Percentiles rank a stretch among this genome's conserved stretches.
Conservation (phyloP, 2,888 invertebrate species). For the Tetranychus piercei region DNA sequence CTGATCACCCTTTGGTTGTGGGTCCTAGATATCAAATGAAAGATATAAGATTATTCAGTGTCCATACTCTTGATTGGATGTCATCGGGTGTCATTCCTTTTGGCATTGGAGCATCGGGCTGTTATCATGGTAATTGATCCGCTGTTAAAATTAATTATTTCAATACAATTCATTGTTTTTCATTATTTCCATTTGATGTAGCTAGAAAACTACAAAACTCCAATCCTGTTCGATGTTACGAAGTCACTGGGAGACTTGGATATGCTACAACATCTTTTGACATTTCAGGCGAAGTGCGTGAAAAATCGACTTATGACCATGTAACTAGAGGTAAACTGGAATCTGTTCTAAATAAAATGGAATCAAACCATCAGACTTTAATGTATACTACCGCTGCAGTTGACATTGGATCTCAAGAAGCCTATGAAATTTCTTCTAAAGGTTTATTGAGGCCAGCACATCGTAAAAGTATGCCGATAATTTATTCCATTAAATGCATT, state of each 20-base stretch:
- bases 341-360: slow-evolving; percentile 53
- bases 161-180: background rate
- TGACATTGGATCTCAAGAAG: slow-evolving; percentile 63
- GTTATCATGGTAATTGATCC: slow-evolving; percentile 26
- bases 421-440: slow-evolving; percentile 65
- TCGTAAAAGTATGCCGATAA: slow-evolving; percentile 47
- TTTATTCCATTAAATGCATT: slow-evolving; percentile 69
- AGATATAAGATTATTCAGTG: slow-evolving; percentile 46
- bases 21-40: slow-evolving; percentile 52
- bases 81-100: slow-evolving; percentile 48
- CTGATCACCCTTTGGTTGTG: slow-evolving; percentile 52
- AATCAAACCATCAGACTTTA: slow-evolving; percentile 63
- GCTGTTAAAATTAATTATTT: background rate
- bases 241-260: slow-evolving; percentile 55
- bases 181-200: background rate
- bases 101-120: slow-evolving; percentile 35
- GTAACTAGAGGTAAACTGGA: slow-evolving; percentile 52
- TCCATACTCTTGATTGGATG: slow-evolving; percentile 44
- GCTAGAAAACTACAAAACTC: background rate
- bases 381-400: slow-evolving; percentile 45
- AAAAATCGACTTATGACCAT: slow-evolving; percentile 49
- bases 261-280: slow-evolving; percentile 53
- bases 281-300: slow-evolving; percentile 49
- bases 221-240: slow-evolving; percentile 44
- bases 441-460: slow-evolving; percentile 59